A percentile compares a stretch with the other conserved stretches of the same genome.
phyloP scores from a whole-genome alignment of 2,888 invertebrate genomes.

The Megamerina dolium region DNA sequence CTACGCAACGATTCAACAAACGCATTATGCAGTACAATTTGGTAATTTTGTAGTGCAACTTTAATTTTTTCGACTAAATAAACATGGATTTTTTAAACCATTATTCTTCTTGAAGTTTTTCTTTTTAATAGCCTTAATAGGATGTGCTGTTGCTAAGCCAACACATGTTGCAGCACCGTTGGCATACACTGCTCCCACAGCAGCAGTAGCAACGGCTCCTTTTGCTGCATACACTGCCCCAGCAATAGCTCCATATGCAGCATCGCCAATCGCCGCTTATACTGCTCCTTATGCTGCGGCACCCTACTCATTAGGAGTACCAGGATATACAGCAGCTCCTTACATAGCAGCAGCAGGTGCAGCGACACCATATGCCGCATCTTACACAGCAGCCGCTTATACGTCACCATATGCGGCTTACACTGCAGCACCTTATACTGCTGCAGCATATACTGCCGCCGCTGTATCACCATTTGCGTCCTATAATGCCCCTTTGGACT shows the following conservation, averaged over 20 bases:
- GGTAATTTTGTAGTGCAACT: no score
- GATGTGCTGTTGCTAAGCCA: conserved; percentile 12
- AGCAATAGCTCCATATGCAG: conserved; percentile 10
- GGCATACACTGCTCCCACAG: conserved; percentile 5
- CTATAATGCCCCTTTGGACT: conserved; percentile 19
- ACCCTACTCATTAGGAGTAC: conserved; percentile 1
- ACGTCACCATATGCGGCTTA: conserved; percentile 13
- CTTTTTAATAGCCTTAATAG: not conserved
- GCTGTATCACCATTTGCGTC: conserved; percentile 7
- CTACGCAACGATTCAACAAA: no score
- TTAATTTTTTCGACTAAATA: no score
- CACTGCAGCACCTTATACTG: conserved; percentile 9
- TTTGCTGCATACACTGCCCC: conserved; percentile 4
- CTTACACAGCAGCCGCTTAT: conserved; percentile 11
- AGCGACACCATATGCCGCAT: conserved; percentile 16
- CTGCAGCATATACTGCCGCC: conserved; percentile 8
- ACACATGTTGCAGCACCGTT: conserved; percentile 3
- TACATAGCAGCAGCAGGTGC: conserved; percentile 11
- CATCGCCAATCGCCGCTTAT: conserved; percentile 10
- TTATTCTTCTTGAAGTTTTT: no score
- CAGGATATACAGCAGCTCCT: conserved; percentile 9
- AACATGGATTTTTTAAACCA: no score
- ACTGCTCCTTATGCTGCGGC: conserved; percentile 9
- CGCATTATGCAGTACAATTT: no score
- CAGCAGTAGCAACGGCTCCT: conserved; percentile 11